These are phyloP conservation scores for Leptothorax acervorum DNA, from an alignment of 2,888 invertebrate genomes.

Conservation along the genomic window DNA sequence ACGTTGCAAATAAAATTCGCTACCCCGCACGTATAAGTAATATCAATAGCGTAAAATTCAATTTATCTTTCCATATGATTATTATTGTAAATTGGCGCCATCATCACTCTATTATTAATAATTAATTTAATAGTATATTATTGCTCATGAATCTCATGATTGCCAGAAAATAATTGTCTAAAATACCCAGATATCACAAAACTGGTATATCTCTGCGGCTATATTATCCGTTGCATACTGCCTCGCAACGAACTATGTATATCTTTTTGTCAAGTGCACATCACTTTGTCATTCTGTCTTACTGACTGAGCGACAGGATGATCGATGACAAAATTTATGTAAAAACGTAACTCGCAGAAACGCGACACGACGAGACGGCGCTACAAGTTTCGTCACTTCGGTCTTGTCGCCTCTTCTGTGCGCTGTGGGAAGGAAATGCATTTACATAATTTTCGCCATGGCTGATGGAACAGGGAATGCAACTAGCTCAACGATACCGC, in stretches of 20 bases:
- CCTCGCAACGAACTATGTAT: not conserved
- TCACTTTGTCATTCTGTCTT: not conserved
- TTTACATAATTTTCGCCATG: slow-evolving; percentile 63
- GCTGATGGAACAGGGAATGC: not conserved
- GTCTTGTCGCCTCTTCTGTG: slow-evolving; percentile 15
- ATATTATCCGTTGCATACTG: not conserved
- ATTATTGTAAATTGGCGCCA: not conserved
- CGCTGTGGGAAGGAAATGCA: slow-evolving; percentile 19
- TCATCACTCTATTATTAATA: not conserved
- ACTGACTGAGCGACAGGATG: slow-evolving; percentile 4
- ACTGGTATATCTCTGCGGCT: not conserved
- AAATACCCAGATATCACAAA: not conserved
- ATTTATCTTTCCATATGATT: not conserved
- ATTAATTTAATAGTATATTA: slow-evolving; percentile 20
- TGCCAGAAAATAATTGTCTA: not conserved
- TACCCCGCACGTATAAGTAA: not conserved
- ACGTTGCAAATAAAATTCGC: slow-evolving; percentile 17
- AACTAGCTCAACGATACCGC: slow-evolving; percentile 19
- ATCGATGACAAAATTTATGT: slow-evolving; percentile 32
- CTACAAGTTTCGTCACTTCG: slow-evolving; percentile 32
- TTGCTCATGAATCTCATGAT: not conserved
- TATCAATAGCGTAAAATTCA: slow-evolving; percentile 1
- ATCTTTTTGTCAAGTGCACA: not conserved
- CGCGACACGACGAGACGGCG: slow-evolving; percentile 11
- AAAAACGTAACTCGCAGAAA: slow-evolving; percentile 5